phyloP scores from a whole-genome alignment of 1,140 invertebrate species.

The Ceratoteleas bidentatus region DNA sequence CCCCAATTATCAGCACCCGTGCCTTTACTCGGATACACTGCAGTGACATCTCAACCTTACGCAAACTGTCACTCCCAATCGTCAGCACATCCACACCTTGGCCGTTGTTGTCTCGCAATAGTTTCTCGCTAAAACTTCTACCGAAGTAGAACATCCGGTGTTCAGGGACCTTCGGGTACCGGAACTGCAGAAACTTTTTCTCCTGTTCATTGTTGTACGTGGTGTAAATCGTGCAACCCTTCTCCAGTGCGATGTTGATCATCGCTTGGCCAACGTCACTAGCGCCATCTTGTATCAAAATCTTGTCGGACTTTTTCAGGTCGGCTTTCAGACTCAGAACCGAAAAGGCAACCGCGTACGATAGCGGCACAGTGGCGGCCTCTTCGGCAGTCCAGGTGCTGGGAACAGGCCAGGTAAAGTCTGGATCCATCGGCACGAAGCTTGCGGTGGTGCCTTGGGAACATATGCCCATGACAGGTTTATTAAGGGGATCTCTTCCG shows the following conservation, averaged over 20 bases:
- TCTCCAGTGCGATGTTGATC: conserved; percentile 84
- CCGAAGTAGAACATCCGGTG: conserved; percentile 26
- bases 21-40: conserved; percentile 84
- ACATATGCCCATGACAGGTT: conserved; percentile 86
- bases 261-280: conserved; percentile 89
- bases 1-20: conserved; percentile 87
- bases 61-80: conserved; percentile 21
- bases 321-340: conserved; percentile 88
- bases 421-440: conserved; percentile 87
- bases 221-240: conserved; percentile 84
- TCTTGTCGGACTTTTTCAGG: conserved; percentile 82
- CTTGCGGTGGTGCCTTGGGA: conserved; percentile 92
- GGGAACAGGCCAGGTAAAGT: conserved; percentile 90
- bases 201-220: conserved; percentile 89
- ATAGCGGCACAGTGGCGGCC: conserved; percentile 83
- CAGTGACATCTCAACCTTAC: conserved; percentile 83
- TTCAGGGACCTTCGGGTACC: conserved; percentile 85
- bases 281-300: conserved; percentile 86
- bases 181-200: conserved; percentile 87
- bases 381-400: conserved; percentile 82
- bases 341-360: conserved; percentile 90
- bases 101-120: conserved; percentile 83
- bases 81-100: conserved; percentile 87
- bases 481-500: conserved; percentile 82
- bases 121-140: conserved; percentile 75